phyloP scores from a whole-genome alignment of 2,888 invertebrate species.

The Barypeithes pellucidus region DNA sequence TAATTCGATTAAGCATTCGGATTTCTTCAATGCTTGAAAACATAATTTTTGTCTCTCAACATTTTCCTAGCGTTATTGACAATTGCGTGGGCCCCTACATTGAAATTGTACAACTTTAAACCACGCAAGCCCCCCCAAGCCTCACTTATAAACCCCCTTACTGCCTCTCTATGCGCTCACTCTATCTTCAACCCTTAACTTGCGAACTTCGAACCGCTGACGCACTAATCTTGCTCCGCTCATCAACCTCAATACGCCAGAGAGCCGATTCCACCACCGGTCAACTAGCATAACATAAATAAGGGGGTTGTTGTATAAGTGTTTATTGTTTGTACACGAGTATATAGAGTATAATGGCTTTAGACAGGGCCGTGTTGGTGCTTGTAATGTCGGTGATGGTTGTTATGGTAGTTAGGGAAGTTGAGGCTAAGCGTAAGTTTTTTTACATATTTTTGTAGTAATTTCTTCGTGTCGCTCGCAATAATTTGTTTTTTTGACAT shows the following conservation, averaged over 20 bases:
- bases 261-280: constrained; percentile 12
- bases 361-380: constrained; percentile 5
- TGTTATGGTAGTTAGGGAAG: background rate
- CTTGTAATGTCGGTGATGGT: constrained; percentile 1
- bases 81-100: background rate
- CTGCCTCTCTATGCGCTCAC: constrained; percentile 15
- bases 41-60: no score
- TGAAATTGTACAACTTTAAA: constrained; percentile 16
- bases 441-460: background rate
- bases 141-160: constrained; percentile 9
- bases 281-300: background rate
- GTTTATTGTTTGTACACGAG: background rate
- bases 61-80: no score
- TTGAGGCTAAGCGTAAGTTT: constrained; percentile 16
- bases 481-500: no score
- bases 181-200: constrained; percentile 10
- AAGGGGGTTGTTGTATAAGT: background rate
- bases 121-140: constrained; percentile 23
- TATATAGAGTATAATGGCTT: constrained; percentile 5
- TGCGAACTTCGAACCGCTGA: constrained; percentile 9
- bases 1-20: no score
- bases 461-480: background rate
- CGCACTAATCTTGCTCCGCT: background rate
- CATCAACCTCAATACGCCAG: background rate
- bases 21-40: no score